Conservation (phyloP, 2,797 vertebrate genomes). For the Leuciscus waleckii region DNA sequence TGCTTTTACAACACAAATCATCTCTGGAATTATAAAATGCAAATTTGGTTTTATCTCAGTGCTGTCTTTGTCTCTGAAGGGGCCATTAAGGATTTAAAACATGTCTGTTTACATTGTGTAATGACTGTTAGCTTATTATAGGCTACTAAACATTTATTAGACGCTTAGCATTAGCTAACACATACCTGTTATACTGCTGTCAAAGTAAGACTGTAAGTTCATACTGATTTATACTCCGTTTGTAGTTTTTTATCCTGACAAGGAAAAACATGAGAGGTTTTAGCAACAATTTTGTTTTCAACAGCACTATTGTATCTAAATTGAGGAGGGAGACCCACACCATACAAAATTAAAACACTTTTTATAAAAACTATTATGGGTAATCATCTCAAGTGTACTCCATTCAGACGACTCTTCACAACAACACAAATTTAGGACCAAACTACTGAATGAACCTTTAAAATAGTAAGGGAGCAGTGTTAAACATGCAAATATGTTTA, state of each 20-base stretch:
- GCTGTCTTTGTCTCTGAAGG: conserved; percentile 1
- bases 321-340: not conserved
- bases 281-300: not conserved
- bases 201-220: not conserved
- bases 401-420: not conserved
- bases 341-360: not conserved
- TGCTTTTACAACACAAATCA: conserved; percentile 11
- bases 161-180: not conserved
- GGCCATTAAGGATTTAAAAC: not conserved
- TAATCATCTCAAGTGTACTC: not conserved
- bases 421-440: no score
- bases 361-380: not conserved
- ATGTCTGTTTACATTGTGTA: conserved; percentile 28
- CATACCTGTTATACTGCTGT: not conserved
- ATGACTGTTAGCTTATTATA: conserved; percentile 14
- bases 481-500: not conserved
- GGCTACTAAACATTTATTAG: conserved; percentile 2
- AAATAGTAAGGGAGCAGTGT: not conserved
- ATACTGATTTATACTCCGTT: not conserved
- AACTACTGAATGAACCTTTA: not conserved
- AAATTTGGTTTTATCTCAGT: not conserved
- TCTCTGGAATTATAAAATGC: conserved; percentile 2
- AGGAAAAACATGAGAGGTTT: not conserved
- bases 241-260: not conserved
- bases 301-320: not conserved